Evolutionary conservation across 2,797 vertebrate genomes (phyloP).

Genomic region (Scolopax bukidnonensis): DNA sequence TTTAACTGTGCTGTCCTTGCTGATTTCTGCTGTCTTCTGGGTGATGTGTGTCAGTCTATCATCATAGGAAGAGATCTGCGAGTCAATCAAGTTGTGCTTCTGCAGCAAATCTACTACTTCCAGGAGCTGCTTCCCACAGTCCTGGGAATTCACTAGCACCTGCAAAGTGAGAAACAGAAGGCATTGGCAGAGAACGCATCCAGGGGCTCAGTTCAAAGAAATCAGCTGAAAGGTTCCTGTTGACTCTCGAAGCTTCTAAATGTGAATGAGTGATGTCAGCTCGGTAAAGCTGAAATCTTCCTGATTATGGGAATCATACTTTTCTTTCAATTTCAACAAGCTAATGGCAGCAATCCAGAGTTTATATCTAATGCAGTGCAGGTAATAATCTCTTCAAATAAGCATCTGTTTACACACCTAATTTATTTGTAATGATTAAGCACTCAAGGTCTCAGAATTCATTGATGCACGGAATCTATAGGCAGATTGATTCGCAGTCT

Average conservation of each 20-base stretch:
- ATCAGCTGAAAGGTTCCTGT: background rate
- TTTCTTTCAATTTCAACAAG: background rate
- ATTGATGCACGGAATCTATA: background rate
- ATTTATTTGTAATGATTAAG: background rate
- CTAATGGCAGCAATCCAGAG: background rate
- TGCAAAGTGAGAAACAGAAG: conserved; percentile 51
- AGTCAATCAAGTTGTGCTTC: conserved; percentile 86
- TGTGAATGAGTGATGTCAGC: background rate
- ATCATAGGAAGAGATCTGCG: conserved; percentile 82
- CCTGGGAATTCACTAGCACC: conserved; percentile 78
- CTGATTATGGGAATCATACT: background rate
- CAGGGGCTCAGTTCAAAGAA: background rate
- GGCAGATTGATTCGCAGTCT: background rate
- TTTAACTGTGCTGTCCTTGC: conserved; percentile 53
- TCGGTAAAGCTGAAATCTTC: background rate
- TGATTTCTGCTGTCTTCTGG: conserved; percentile 67
- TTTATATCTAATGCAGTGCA: background rate
- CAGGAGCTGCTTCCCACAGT: conserved; percentile 83
- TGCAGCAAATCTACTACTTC: conserved; percentile 86
- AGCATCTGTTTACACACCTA: background rate
- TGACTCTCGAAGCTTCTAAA: background rate
- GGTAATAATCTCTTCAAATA: background rate
- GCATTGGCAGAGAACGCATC: background rate
- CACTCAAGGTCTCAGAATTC: background rate
- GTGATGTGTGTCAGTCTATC: conserved; percentile 79